Percentiles rank a stretch among this genome's conserved stretches.
Conservation (phyloP, 2,888 invertebrate genomes). For the Drosophila tripunctata region DNA sequence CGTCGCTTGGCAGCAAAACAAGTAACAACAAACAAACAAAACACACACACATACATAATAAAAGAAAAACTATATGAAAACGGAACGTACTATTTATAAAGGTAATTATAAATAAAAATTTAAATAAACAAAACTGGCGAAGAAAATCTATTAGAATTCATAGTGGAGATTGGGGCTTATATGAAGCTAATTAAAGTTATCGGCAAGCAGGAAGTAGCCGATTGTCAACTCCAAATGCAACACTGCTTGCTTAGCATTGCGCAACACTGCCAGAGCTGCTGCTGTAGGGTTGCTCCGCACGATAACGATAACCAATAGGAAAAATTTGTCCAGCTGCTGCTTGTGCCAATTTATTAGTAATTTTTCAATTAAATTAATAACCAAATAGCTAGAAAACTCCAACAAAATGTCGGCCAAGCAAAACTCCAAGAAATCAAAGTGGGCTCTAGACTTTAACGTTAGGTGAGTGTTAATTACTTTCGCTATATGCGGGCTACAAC, state of each 20-base stretch:
- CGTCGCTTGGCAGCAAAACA: constrained; percentile 54
- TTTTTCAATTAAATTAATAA: constrained; percentile 49
- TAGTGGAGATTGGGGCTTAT: no score
- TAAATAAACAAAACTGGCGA: constrained; percentile 49
- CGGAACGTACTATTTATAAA: constrained; percentile 68
- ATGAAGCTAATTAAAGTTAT: not conserved
- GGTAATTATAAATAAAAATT: constrained; percentile 73
- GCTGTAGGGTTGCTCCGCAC: constrained; percentile 33
- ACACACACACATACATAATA: constrained; percentile 44
- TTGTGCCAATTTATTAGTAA: constrained; percentile 43
- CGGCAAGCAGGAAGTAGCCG: not conserved
- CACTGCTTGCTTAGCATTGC: not conserved
- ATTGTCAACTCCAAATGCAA: not conserved
- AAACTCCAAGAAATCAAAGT: constrained; percentile 86
- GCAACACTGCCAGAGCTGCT: constrained; percentile 14
- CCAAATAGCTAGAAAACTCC: constrained; percentile 10
- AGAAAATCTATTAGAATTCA: no score
- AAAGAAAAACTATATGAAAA: constrained; percentile 49
- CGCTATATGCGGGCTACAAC: not conserved
- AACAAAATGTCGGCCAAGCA: constrained; percentile 81
- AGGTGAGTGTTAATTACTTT: constrained; percentile 84
- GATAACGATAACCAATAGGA: constrained; percentile 47
- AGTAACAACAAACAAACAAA: constrained; percentile 35
- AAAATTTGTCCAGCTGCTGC: constrained; percentile 10
- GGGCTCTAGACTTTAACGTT: constrained; percentile 87